A percentile compares a stretch with the other conserved stretches of the same genome.
phyloP scores from a whole-genome alignment of 2,797 vertebrate genomes.

The Emydoidea blandingii region DNA sequence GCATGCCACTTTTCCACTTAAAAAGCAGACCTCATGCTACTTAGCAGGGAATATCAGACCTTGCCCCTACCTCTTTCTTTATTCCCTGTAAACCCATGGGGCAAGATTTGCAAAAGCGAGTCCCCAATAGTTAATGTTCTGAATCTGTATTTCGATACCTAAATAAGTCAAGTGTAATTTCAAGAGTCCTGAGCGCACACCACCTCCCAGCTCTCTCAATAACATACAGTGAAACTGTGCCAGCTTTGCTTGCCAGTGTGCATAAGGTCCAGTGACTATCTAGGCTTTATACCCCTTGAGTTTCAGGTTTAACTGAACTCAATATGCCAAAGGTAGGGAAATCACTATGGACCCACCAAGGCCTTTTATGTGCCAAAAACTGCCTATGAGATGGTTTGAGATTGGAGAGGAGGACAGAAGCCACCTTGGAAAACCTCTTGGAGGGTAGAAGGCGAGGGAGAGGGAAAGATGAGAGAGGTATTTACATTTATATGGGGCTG shows the following conservation, averaged over 20 bases:
- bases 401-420: slow-evolving; percentile 44
- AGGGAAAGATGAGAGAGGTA: not conserved
- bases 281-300: slow-evolving; percentile 28
- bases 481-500: not conserved
- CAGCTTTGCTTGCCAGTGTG: not conserved
- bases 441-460: not conserved
- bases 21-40: not conserved
- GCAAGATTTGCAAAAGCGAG: not conserved
- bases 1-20: not conserved
- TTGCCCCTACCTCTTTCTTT: not conserved
- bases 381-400: not conserved
- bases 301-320: slow-evolving; percentile 64
- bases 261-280: slow-evolving; percentile 42
- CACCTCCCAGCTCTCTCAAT: not conserved
- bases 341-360: slow-evolving; percentile 42
- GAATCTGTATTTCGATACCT: not conserved
- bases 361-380: slow-evolving; percentile 37
- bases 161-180: not conserved
- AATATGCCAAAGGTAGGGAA: slow-evolving; percentile 43
- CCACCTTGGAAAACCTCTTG: slow-evolving; percentile 30
- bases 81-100: not conserved
- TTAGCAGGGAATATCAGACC: not conserved
- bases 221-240: not conserved
- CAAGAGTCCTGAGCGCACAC: not conserved
- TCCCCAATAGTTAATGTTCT: not conserved